phyloP scores from a whole-genome alignment of 2,113 vertebrate species.

The Sminthopsis crassicaudata region DNA sequence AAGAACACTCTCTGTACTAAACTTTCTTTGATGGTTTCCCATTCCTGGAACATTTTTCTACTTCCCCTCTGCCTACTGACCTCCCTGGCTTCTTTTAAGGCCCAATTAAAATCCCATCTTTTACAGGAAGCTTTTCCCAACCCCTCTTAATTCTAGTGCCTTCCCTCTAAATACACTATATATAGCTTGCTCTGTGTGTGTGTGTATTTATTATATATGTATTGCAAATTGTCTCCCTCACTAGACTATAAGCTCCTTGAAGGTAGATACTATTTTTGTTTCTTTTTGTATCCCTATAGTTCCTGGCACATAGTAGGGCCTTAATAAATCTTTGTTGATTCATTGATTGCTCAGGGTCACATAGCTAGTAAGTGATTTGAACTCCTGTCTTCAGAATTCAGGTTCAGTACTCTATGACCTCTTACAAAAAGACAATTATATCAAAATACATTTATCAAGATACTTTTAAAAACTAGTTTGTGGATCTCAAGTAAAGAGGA shows the following conservation, averaged over 20 bases:
- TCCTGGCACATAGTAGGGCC: neutral
- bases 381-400: neutral
- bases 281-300: neutral
- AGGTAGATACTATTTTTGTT: neutral
- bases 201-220: no score
- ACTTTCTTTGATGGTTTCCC: neutral
- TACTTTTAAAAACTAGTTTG: no score
- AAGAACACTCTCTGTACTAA: neutral
- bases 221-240: neutral
- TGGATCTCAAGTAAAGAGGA: no score
- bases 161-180: neutral
- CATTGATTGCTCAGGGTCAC: neutral
- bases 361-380: neutral
- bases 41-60: neutral
- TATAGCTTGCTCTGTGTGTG: neutral
- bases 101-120: neutral
- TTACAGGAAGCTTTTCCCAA: neutral
- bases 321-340: neutral
- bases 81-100: neutral
- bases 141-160: neutral
- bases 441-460: no score
- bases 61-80: neutral
- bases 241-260: neutral
- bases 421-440: neutral
- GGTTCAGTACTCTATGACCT: neutral